phyloP scores from a whole-genome alignment of 2,113 vertebrate species.

The Aspiorhynchus laticeps region DNA sequence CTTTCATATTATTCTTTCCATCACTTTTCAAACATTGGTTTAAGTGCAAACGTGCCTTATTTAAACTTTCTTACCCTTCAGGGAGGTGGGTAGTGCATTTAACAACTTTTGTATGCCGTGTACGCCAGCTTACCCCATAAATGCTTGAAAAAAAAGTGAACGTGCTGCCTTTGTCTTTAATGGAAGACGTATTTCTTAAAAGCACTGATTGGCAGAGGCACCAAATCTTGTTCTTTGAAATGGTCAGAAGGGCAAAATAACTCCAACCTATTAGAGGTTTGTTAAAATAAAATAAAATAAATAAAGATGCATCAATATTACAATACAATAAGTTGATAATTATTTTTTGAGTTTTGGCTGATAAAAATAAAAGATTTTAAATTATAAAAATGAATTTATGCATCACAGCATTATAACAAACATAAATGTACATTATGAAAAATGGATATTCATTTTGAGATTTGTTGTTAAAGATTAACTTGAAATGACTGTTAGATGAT shows the following conservation, averaged over 20 bases:
- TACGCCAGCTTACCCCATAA: conserved; percentile 18
- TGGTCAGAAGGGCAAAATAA: background rate
- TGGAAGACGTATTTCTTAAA: background rate
- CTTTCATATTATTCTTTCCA: background rate
- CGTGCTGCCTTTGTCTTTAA: background rate
- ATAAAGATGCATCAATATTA: background rate
- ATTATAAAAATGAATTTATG: background rate
- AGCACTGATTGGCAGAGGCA: conserved; percentile 1
- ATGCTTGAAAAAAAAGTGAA: conserved; percentile 4
- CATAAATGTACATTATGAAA: background rate
- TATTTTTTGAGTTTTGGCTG: background rate
- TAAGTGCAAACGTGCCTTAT: background rate
- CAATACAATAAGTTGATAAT: background rate
- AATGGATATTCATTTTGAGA: background rate
- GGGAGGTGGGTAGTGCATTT: conserved; percentile 3
- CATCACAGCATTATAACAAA: background rate
- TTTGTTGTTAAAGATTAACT: background rate
- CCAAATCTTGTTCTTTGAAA: background rate
- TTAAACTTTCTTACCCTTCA: conserved; percentile 9
- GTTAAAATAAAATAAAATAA: background rate
- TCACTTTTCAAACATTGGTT: background rate
- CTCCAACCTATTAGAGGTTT: background rate
- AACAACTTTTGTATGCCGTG: background rate
- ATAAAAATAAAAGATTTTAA: background rate
- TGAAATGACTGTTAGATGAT: background rate